These are phyloP conservation scores for Nerophis lumbriciformis DNA, from an alignment of 2,113 vertebrate species.

Conservation along the genomic window DNA sequence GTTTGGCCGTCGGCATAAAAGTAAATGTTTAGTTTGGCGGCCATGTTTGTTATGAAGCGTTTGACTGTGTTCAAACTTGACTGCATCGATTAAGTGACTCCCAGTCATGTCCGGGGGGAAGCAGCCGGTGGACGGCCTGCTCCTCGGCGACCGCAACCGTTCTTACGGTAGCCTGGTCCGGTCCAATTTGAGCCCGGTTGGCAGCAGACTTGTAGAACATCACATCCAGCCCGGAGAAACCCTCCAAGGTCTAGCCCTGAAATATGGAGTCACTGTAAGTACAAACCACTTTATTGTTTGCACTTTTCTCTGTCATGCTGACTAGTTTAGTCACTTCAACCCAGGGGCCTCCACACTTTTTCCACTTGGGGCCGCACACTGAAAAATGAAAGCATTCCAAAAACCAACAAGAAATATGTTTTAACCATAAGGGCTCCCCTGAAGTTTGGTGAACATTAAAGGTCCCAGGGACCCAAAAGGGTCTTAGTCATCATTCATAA, in stretches of 20 bases:
- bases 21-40: not conserved
- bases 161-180: conserved; percentile 84
- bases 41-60: not conserved
- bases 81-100: not conserved
- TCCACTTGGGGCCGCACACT: too few relatives aligned
- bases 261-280: conserved; percentile 81
- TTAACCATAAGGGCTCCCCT: too few relatives aligned
- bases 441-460: too few relatives aligned
- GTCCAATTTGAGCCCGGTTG: conserved; percentile 67
- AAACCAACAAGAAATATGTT: too few relatives aligned
- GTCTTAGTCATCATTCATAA: too few relatives aligned
- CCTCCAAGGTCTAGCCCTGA: conserved; percentile 82
- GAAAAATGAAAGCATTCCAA: too few relatives aligned
- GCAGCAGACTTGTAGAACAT: conserved; percentile 74
- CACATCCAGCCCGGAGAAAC: conserved; percentile 79
- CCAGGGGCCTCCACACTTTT: too few relatives aligned
- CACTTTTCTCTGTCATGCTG: too few relatives aligned
- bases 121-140: conserved; percentile 4
- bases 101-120: conserved; percentile 57
- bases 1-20: too few relatives aligned
- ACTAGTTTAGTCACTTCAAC: too few relatives aligned
- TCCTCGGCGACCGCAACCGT: conserved; percentile 63
- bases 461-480: too few relatives aligned
- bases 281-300: not conserved
- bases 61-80: not conserved